Conservation (phyloP, 2,113 vertebrate genomes). For the Boleophthalmus pectinirostris region DNA sequence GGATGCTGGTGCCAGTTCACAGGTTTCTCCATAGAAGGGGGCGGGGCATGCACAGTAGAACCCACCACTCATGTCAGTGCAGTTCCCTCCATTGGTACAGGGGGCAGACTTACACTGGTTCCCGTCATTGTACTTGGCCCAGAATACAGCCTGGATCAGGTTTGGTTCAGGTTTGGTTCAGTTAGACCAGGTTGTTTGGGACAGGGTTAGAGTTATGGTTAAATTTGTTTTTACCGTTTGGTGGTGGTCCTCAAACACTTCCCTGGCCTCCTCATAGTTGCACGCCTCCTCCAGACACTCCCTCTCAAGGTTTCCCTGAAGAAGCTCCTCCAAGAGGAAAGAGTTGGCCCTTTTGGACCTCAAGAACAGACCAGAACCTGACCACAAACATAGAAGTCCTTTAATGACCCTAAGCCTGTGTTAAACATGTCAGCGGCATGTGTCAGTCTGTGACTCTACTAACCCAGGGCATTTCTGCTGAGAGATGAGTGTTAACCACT, state of each 20-base stretch:
- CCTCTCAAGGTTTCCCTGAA: constrained; percentile 85
- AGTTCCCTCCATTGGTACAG: constrained; percentile 82
- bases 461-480: too few species aligned
- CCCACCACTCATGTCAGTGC: constrained; percentile 75
- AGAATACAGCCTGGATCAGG: not conserved
- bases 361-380: constrained; percentile 71
- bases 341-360: constrained; percentile 78
- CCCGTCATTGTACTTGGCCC: constrained; percentile 61
- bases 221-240: constrained; percentile 65
- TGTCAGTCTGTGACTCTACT: too few species aligned
- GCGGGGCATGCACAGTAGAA: constrained; percentile 80
- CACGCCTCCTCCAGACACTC: constrained; percentile 90
- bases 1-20: constrained; percentile 69
- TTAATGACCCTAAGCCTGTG: too few species aligned
- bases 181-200: too few species aligned
- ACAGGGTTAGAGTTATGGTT: not conserved
- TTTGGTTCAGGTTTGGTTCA: not conserved
- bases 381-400: not conserved
- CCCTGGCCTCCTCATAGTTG: constrained; percentile 85
- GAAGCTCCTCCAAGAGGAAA: constrained; percentile 83
- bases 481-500: too few species aligned
- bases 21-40: constrained; percentile 79
- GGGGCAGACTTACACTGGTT: constrained; percentile 81
- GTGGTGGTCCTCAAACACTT: constrained; percentile 81
- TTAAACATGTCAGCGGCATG: too few species aligned